phyloP scores from a whole-genome alignment of 2,797 vertebrate species.

The Pangasius sanitwongsei region DNA sequence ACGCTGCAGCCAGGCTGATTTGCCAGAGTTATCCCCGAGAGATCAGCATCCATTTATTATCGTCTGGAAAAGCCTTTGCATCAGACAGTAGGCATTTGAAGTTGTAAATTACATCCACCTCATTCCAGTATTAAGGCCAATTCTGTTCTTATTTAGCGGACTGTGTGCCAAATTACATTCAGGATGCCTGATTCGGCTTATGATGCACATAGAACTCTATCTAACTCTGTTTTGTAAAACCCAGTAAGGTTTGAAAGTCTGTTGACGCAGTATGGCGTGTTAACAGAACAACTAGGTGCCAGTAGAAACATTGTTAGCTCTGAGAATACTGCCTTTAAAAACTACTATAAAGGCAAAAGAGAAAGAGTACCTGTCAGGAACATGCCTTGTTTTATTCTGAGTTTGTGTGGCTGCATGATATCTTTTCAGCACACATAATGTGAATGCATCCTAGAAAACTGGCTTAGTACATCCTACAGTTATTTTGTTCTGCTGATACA shows the following conservation, averaged over 20 bases:
- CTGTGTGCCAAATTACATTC: conserved; percentile 39
- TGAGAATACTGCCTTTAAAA: neutral
- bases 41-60: conserved; percentile 36
- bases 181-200: conserved; percentile 10
- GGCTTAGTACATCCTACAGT: neutral
- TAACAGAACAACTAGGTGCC: neutral
- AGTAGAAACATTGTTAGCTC: conserved; percentile 2
- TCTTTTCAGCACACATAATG: neutral
- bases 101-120: conserved; percentile 32
- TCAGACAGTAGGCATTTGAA: conserved; percentile 20
- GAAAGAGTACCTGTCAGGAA: too few species aligned
- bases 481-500: neutral
- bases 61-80: conserved; percentile 20
- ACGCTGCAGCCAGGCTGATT: conserved; percentile 2
- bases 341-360: neutral
- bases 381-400: neutral
- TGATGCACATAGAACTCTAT: neutral
- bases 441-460: neutral
- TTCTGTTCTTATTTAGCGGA: conserved; percentile 24
- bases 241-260: neutral
- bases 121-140: conserved; percentile 22
- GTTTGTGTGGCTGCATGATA: neutral
- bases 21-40: conserved; percentile 17
- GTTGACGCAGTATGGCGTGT: neutral
- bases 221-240: conserved; percentile 9